phyloP scores from a whole-genome alignment of 2,113 vertebrate genomes.

The Caloenas nicobarica region DNA sequence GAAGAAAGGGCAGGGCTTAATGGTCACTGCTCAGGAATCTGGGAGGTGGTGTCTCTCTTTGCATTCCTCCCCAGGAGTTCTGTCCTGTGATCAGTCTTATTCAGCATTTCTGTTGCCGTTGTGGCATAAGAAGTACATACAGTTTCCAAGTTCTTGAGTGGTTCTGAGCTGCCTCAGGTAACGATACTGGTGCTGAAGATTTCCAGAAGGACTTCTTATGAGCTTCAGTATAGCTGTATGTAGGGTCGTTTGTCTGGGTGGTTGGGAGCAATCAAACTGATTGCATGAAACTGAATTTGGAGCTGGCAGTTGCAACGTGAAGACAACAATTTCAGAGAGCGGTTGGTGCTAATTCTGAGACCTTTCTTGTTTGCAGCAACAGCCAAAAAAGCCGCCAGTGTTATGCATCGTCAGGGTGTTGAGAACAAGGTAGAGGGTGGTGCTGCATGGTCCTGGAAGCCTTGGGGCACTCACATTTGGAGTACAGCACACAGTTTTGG shows the following conservation, averaged over 20 bases:
- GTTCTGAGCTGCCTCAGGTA: neutral
- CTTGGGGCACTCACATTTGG: neutral
- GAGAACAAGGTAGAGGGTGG: neutral
- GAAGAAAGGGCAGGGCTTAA: neutral
- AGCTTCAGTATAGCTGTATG: neutral
- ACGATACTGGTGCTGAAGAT: neutral
- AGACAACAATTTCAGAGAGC: neutral
- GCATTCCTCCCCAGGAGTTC: neutral
- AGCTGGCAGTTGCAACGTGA: neutral
- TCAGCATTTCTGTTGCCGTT: neutral
- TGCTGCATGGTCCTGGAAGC: neutral
- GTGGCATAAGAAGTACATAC: neutral
- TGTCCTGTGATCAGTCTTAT: neutral
- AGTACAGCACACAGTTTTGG: neutral
- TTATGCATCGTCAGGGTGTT: neutral
- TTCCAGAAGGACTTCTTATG: neutral
- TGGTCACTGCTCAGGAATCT: neutral
- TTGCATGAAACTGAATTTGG: neutral
- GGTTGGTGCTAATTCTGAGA: conserved; percentile 21
- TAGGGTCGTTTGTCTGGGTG: neutral
- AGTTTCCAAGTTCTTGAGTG: neutral
- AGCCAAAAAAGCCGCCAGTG: neutral
- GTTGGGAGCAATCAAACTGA: neutral
- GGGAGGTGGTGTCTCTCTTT: neutral
- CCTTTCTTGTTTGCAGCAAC: conserved; percentile 47